Evolutionary conservation across 1,140 invertebrate species (phyloP).

Genomic region (Stenopsyche tienmushanensis): DNA sequence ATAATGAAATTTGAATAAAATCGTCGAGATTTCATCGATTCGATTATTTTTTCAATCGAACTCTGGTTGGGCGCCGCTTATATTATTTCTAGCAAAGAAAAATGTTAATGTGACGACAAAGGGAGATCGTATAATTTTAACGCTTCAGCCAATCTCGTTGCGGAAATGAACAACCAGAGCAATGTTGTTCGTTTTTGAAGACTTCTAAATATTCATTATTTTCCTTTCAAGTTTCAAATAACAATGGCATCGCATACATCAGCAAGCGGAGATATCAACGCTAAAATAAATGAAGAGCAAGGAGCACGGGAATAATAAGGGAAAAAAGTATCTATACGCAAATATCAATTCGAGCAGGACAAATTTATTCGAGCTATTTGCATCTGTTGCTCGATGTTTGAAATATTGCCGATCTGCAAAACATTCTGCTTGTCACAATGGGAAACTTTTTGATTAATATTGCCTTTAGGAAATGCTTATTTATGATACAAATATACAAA

Average conservation of each 20-base stretch:
- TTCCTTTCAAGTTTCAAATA: not conserved
- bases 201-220: not conserved
- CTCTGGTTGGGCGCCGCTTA: too few relatives aligned
- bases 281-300: not conserved
- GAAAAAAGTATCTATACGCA: conserved; percentile 19
- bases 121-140: not conserved
- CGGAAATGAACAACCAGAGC: not conserved
- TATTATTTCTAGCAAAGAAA: too few relatives aligned
- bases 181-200: not conserved
- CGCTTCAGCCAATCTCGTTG: not conserved
- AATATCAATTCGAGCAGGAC: conserved; percentile 26
- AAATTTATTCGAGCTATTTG: conserved; percentile 37
- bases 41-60: too few relatives aligned
- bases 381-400: conserved; percentile 35
- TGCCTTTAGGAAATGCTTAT: conserved; percentile 37
- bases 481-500: conserved; percentile 38
- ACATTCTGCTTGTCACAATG: conserved; percentile 37
- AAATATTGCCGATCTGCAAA: conserved; percentile 39
- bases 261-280: not conserved
- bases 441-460: conserved; percentile 39
- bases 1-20: too few relatives aligned
- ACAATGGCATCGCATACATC: not conserved
- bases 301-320: not conserved
- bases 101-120: too few relatives aligned
- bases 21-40: too few relatives aligned